Percentiles rank a stretch among this genome's conserved stretches.
These are phyloP conservation scores for Yasuhikotakia modesta DNA, from an alignment of 2,797 vertebrate species.

Conservation along the genomic window DNA sequence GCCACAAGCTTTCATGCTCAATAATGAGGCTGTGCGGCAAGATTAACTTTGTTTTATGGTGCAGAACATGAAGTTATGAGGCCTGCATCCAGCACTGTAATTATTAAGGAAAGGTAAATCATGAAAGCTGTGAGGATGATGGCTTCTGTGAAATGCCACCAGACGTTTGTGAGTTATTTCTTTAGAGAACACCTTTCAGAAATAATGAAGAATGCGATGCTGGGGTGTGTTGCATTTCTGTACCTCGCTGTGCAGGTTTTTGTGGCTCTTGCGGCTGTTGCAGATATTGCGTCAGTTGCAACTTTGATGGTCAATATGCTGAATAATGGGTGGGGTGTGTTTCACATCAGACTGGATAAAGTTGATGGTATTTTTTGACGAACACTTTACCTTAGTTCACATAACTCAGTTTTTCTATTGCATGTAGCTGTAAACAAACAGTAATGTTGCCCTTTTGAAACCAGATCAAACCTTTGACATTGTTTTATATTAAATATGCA, in stretches of 20 bases:
- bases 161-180: slow-evolving; percentile 36
- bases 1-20: slow-evolving; percentile 46
- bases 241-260: neutral
- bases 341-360: neutral
- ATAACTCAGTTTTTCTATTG: too few species aligned
- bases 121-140: slow-evolving; percentile 52
- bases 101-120: slow-evolving; percentile 53
- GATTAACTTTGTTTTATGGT: slow-evolving; percentile 57
- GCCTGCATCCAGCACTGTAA: slow-evolving; percentile 47
- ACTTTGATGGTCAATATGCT: slow-evolving; percentile 12
- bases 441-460: neutral
- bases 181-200: slow-evolving; percentile 28
- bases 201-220: neutral
- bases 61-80: slow-evolving; percentile 54
- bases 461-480: neutral
- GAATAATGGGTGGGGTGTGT: neutral
- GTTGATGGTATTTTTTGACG: neutral
- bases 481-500: neutral
- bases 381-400: neutral
- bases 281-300: slow-evolving; percentile 10
- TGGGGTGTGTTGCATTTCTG: neutral
- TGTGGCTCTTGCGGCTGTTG: neutral
- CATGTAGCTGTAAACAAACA: neutral
- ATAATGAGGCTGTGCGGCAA: slow-evolving; percentile 47
- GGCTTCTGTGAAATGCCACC: slow-evolving; percentile 43